A percentile compares a stretch with the other conserved stretches of the same genome.
phyloP scores from a whole-genome alignment of 2,797 vertebrate genomes.

The Heterohyrax brucei region DNA sequence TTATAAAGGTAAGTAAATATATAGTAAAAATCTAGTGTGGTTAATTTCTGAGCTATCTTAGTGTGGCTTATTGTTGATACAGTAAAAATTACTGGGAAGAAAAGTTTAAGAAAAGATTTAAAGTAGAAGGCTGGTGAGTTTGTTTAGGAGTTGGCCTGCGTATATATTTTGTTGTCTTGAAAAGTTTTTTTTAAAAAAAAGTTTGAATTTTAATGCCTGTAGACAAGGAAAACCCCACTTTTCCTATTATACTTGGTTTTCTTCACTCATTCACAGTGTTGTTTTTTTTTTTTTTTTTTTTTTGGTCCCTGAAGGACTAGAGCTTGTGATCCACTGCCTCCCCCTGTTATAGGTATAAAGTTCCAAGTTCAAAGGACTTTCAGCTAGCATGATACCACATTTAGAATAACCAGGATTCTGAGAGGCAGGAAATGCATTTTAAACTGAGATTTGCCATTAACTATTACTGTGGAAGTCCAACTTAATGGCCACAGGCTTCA shows the following conservation, averaged over 20 bases:
- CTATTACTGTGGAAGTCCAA: not conserved
- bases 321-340: not conserved
- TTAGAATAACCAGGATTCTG: not conserved
- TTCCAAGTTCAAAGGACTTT: not conserved
- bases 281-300: not conserved
- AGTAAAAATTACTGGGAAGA: not conserved
- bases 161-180: not conserved
- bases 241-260: not conserved
- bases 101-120: not conserved
- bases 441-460: not conserved
- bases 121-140: not conserved
- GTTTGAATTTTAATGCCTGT: not conserved
- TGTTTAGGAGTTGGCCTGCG: not conserved
- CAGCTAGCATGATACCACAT: not conserved
- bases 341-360: not conserved
- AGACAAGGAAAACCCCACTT: not conserved
- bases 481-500: not conserved
- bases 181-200: not conserved
- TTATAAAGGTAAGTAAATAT: not conserved
- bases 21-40: not conserved
- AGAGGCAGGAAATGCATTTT: not conserved
- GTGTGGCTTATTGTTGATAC: not conserved
- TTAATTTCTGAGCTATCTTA: slow-evolving; percentile 37
- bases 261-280: not conserved
- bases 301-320: not conserved